Evolutionary conservation across 2,888 invertebrate species (phyloP).

Genomic region (Gastracanthus pulcherrimus): DNA sequence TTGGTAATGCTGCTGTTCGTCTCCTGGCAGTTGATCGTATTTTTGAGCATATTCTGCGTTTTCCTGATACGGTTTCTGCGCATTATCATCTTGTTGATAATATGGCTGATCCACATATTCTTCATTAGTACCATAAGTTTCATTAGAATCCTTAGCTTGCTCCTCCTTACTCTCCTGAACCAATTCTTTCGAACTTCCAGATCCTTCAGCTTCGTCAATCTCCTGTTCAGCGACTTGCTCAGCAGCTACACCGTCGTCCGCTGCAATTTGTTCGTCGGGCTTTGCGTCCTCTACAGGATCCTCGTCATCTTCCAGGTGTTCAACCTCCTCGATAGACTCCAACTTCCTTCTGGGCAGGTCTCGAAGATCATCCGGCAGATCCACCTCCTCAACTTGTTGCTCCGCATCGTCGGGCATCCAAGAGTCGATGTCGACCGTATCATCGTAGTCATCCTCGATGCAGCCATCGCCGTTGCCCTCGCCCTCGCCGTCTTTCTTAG

Average conservation of each 20-base stretch:
- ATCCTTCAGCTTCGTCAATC: background rate
- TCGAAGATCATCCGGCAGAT: background rate
- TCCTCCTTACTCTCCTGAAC: constrained; percentile 42
- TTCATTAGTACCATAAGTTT: background rate
- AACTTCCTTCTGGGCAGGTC: constrained; percentile 38
- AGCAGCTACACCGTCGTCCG: background rate
- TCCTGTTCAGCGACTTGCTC: background rate
- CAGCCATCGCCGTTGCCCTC: constrained; percentile 40
- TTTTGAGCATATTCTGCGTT: background rate
- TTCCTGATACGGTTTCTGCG: background rate
- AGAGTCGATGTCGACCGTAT: constrained; percentile 52
- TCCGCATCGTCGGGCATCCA: constrained; percentile 55
- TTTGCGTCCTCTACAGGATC: background rate
- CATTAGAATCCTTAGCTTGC: background rate
- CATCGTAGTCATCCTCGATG: constrained; percentile 43
- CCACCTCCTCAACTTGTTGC: background rate
- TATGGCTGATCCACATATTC: constrained; percentile 44
- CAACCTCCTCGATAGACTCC: constrained; percentile 47
- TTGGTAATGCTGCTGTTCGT: constrained; percentile 15
- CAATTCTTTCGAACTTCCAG: background rate
- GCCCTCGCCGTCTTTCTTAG: background rate
- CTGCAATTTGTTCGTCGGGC: background rate
- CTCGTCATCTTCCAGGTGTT: constrained; percentile 41
- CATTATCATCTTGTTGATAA: constrained; percentile 36
- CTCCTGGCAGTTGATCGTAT: background rate